Evolutionary conservation across 2,888 invertebrate genomes (phyloP), one percentile per base, ranked within the genome.

Genomic region (Dione juno): DNA sequence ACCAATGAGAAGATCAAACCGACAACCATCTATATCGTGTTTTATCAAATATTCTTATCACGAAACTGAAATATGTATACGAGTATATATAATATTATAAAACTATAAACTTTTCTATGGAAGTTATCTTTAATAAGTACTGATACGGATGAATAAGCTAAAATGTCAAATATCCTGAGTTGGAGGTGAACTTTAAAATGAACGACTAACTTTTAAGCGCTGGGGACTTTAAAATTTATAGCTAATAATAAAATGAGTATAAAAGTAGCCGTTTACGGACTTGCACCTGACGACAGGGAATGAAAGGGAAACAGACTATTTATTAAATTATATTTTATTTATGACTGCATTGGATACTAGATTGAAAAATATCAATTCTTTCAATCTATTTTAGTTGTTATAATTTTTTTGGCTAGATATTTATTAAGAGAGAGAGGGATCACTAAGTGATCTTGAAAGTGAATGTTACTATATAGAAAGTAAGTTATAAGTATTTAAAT

Each of bases 171-270:
- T 50, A 16, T 10, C 45, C 40, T 48, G 21, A 48, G 48, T 37
- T 40, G 0, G 14, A 50, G 19, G 19, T 37, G 11, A 40, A 19
- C 19, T 50, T 48, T 19, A 21, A 40, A 50, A 37, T 50, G 14
- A 48, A 50, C 48, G 64, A 64, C 19, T 64, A 64, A 64, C 37
- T 64, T 64, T 64, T 37, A 64, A 64, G 13, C 40, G 28, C 8
- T 21, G 6, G 64, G 37, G 50, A 40, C 35, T 48, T 67, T 57
- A 11, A 16, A 28, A 57, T 52, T 45, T 54, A 45, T 45, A 67
- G 61, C 13, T 53, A 50, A 16, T 61, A 61, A 61, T 67, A 40
- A 67, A 61, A 61, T 67, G 41, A 16, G 53, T 52, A 61, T 61
- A 52, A 53, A 61, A 41, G 28, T 67, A 52, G 41, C 41, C 52